Conservation (phyloP, 1,140 invertebrate genomes). For the Ceratina australensis region DNA sequence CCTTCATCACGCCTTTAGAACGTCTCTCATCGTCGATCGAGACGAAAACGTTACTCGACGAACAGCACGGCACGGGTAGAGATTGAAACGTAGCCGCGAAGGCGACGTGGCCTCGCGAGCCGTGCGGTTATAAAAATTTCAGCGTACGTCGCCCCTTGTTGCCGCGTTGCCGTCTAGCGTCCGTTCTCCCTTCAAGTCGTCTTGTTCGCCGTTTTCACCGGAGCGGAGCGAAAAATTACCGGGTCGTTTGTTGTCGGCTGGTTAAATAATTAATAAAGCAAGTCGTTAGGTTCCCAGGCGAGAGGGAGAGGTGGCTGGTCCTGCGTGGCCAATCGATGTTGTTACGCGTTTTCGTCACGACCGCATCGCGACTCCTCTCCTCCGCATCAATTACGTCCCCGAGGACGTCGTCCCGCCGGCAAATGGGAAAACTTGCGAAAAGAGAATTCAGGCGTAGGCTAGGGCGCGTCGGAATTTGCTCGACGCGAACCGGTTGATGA, state of each 20-base stretch:
- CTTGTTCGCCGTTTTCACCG: constrained; percentile 22
- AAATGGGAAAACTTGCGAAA: constrained; percentile 42
- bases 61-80: background rate
- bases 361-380: constrained; percentile 22
- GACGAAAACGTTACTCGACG: background rate
- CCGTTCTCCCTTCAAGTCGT: background rate
- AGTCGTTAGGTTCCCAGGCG: constrained; percentile 51
- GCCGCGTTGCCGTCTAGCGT: background rate
- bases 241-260: constrained; percentile 48
- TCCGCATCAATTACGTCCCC: constrained; percentile 40
- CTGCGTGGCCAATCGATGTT: constrained; percentile 58
- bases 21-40: background rate
- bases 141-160: constrained; percentile 27
- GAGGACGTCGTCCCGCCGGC: background rate
- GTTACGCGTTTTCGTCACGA: constrained; percentile 37
- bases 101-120: background rate
- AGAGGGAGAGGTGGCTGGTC: background rate
- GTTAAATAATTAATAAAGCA: constrained; percentile 68
- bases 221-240: constrained; percentile 46
- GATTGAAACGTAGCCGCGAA: constrained; percentile 1
- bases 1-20: background rate
- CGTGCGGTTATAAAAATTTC: constrained; percentile 44
- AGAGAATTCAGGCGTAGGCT: constrained; percentile 22
- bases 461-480: background rate
- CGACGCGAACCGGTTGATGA: constrained; percentile 3